These are phyloP conservation scores for Ariolimax columbianus DNA, from an alignment of 2,888 invertebrate genomes.

Conservation along the genomic window DNA sequence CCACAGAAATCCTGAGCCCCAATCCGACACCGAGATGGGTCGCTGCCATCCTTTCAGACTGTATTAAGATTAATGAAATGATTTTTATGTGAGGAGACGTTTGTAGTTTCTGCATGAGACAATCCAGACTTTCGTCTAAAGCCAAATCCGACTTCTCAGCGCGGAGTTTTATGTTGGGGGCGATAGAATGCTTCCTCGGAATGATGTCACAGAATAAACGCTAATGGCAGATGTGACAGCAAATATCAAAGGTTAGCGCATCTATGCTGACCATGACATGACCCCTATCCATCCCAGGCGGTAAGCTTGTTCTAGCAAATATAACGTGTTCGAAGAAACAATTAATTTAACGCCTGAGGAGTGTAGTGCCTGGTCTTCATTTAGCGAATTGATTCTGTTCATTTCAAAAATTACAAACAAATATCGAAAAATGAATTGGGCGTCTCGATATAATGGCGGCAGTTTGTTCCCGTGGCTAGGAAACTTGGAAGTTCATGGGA, in stretches of 20 bases:
- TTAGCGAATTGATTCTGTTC: background rate
- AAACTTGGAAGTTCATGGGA: background rate
- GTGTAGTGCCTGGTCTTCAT: background rate
- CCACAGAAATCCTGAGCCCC: background rate
- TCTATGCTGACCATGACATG: background rate
- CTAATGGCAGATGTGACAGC: background rate
- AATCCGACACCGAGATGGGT: background rate
- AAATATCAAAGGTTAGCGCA: background rate
- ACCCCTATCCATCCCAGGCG: background rate
- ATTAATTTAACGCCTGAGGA: background rate
- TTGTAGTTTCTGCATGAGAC: background rate
- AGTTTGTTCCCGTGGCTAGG: background rate
- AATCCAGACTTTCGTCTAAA: background rate
- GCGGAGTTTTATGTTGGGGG: background rate
- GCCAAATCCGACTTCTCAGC: background rate
- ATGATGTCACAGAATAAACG: background rate
- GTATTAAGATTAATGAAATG: background rate
- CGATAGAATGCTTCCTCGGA: background rate
- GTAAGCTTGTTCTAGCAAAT: background rate
- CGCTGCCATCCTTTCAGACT: background rate
- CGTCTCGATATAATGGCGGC: constrained; percentile 1
- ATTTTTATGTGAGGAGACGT: background rate
- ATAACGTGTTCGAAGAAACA: background rate
- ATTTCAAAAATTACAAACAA: constrained; percentile 17
- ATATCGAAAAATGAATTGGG: constrained; percentile 23